Percentiles rank a stretch among this genome's conserved stretches.
phyloP scores from a whole-genome alignment of 2,113 vertebrate genomes.

The Salvelinus namaycush region DNA sequence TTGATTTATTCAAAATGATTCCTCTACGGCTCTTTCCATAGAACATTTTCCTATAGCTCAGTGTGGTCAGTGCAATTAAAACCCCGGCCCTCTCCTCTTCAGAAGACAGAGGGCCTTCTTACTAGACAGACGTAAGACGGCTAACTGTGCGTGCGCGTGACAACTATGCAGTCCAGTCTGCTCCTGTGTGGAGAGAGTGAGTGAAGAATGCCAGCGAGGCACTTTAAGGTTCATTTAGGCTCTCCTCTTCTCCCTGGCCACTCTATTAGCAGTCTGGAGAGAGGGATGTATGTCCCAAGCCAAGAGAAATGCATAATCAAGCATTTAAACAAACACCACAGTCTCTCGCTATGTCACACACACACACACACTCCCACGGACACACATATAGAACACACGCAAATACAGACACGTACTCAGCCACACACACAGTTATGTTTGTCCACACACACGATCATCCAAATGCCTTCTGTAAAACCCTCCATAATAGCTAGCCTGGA shows the following conservation, averaged over 20 bases:
- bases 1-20: constrained; percentile 77
- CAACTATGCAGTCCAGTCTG: constrained; percentile 53
- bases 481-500: constrained; percentile 38
- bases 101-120: constrained; percentile 65
- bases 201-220: constrained; percentile 70
- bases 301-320: constrained; percentile 77
- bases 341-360: not conserved
- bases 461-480: constrained; percentile 61
- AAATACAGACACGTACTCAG: constrained; percentile 23
- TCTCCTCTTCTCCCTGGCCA: constrained; percentile 66
- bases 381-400: constrained; percentile 17
- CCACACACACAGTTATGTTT: too few relatives aligned
- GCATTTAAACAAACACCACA: constrained; percentile 67
- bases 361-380: constrained; percentile 15
- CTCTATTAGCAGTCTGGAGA: constrained; percentile 76
- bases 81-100: constrained; percentile 60
- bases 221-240: constrained; percentile 57
- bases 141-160: too few relatives aligned
- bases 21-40: constrained; percentile 64
- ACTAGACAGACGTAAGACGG: constrained; percentile 52
- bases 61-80: constrained; percentile 70
- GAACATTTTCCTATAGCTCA: constrained; percentile 68
- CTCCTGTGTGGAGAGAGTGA: constrained; percentile 29
- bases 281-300: constrained; percentile 75
- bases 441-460: constrained; percentile 10